phyloP scores from a whole-genome alignment of 1,140 invertebrate genomes.

The Plutomurus gul region DNA sequence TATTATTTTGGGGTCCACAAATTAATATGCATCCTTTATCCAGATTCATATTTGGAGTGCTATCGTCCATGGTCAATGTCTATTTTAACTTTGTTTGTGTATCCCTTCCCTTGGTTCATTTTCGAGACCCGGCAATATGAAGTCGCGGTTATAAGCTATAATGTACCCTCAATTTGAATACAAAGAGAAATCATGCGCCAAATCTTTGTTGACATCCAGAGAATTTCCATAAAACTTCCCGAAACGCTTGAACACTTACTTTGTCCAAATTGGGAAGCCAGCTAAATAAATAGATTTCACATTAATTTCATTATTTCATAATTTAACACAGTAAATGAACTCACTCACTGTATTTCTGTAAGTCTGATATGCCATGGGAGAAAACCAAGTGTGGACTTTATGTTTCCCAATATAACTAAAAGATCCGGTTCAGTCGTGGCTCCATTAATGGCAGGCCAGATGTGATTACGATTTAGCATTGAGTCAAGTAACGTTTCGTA shows the following conservation, averaged over 20 bases:
- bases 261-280: slow-evolving; percentile 42
- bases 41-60: too few species aligned
- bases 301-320: too few species aligned
- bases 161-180: too few species aligned
- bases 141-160: too few species aligned
- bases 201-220: slow-evolving; percentile 50
- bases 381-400: slow-evolving; percentile 49
- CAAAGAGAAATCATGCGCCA: slow-evolving; percentile 47
- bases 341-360: slow-evolving; percentile 53
- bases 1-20: too few species aligned
- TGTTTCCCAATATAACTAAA: slow-evolving; percentile 44
- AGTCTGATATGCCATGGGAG: slow-evolving; percentile 51
- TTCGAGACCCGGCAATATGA: too few species aligned
- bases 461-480: neutral
- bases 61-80: too few species aligned
- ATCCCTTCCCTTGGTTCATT: too few species aligned
- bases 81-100: too few species aligned
- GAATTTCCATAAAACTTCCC: slow-evolving; percentile 34
- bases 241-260: slow-evolving; percentile 38
- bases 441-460: neutral
- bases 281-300: too few species aligned
- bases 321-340: too few species aligned
- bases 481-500: slow-evolving; percentile 17
- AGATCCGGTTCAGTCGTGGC: slow-evolving; percentile 48
- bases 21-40: too few species aligned